Evolutionary conservation across 2,797 vertebrate genomes (phyloP), one percentile per base, ranked within the genome.

Genomic region (Capromys pilorides): DNA sequence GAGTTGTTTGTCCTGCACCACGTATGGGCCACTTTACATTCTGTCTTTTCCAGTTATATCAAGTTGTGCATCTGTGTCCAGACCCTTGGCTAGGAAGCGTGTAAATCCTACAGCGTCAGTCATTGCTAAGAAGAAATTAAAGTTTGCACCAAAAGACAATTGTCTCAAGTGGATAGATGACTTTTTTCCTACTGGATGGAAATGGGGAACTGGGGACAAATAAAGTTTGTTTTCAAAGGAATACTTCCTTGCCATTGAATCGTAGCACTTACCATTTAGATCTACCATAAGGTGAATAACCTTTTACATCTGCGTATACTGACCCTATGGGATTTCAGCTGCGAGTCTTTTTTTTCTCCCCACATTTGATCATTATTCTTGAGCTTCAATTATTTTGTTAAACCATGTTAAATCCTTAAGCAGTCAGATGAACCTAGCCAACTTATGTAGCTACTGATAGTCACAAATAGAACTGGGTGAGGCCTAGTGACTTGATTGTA

Each of bases 301-400:
- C 21, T 90, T 69, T 78, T 89, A 93, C 1, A 36, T 54, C 89
- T 88, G 41, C 49, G 62, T 88, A 49, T 49, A 67, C 71, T 89
- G 71, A 75, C 59, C 45, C 67, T 87, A 19, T 81, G 59, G 28
- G 57, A 81, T 88, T 92, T 96, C 54, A 94, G 21, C n/a, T 96
- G 51, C 80, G n/a, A 93, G 31, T 41, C 26, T 28, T 57, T 26
- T 87, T 78, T 57, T 64, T 9, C 77, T 51, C 49, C 92, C 45
- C 87, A 85, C 57, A 90, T 62, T 85, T 71, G 11, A 62, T 73
- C 87, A 73, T 28, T 95, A 33, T 91, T 41, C 61, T 86, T 21
- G 39, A 88, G 82, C 79, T 73, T 78, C 64, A 89, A 22, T 91
- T 88, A 77, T 93, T 89, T n/a, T 81, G 2, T 79, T 86, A 69